Conservation (phyloP, 1,140 invertebrate species). For the Semibalanus balanoides region DNA sequence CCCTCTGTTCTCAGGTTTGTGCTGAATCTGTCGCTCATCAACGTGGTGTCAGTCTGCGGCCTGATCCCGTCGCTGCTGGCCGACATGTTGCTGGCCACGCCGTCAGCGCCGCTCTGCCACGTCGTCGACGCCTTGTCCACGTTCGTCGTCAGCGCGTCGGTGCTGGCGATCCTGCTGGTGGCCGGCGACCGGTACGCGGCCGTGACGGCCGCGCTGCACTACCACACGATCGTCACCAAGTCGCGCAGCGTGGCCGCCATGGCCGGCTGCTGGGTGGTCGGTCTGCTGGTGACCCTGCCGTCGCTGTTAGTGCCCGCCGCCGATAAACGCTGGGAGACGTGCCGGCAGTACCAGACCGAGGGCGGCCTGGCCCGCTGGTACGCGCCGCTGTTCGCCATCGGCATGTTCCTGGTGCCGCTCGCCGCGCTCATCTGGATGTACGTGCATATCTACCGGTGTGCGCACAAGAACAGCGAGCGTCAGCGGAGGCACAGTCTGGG, state of each 20-base stretch:
- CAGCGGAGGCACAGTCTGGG: conserved; percentile 43
- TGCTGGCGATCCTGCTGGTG: conserved; percentile 60
- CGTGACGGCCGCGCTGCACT: conserved; percentile 69
- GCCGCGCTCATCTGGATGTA: conserved; percentile 52
- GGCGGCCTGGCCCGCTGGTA: conserved; percentile 27
- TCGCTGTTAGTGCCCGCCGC: conserved; percentile 35
- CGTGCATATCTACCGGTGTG: conserved; percentile 51
- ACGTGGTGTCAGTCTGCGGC: conserved; percentile 44
- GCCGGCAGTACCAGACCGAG: not conserved
- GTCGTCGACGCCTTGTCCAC: conserved; percentile 37
- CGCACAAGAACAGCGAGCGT: conserved; percentile 49
- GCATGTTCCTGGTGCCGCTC: conserved; percentile 50
- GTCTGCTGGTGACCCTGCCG: conserved; percentile 37
- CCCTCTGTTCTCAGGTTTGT: conserved; percentile 42
- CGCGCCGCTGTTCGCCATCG: conserved; percentile 35
- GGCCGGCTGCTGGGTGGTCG: conserved; percentile 41
- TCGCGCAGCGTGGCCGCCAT: conserved; percentile 52
- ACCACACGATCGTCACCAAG: conserved; percentile 52
- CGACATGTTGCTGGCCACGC: conserved; percentile 27
- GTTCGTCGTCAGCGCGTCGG: conserved; percentile 39
- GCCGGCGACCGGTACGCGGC: conserved; percentile 74
- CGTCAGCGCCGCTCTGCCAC: conserved; percentile 28
- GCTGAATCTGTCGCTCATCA: conserved; percentile 48
- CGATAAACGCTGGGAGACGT: conserved; percentile 24
- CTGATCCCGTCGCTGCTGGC: conserved; percentile 42